Evolutionary conservation across 2,888 invertebrate genomes (phyloP).

Genomic region (Agrotis clavis): DNA sequence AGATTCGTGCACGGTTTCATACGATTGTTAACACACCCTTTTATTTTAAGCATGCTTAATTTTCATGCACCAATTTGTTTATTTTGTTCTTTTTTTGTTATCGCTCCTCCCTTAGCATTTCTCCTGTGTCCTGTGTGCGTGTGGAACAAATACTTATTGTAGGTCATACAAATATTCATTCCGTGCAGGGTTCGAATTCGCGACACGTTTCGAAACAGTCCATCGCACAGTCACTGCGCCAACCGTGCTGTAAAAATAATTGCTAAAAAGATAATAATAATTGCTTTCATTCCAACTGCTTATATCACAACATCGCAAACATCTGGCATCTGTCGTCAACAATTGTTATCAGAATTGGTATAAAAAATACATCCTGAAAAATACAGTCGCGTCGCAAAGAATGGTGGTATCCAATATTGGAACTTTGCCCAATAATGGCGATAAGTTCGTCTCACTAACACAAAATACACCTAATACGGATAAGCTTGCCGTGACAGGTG

Average conservation of each 20-base stretch:
- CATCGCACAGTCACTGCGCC: no score
- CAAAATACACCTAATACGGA: conserved; percentile 20
- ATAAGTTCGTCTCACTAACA: conserved; percentile 25
- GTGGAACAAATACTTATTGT: no score
- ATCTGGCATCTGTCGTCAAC: conserved; percentile 6
- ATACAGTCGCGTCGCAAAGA: background rate
- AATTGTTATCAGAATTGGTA: background rate
- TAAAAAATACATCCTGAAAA: background rate
- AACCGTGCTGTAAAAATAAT: no score
- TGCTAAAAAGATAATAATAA: background rate
- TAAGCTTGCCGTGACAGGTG: conserved; percentile 16
- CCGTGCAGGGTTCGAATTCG: no score
- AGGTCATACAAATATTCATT: no score
- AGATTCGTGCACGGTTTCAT: conserved; percentile 7
- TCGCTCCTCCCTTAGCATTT: no score
- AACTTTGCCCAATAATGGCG: conserved; percentile 43
- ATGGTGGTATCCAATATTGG: conserved; percentile 35
- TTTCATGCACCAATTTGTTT: background rate
- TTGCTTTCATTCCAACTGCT: background rate
- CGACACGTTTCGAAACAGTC: no score
- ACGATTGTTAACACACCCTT: background rate
- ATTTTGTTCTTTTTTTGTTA: background rate
- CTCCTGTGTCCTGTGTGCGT: no score
- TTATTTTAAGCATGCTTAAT: background rate
- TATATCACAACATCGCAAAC: background rate